Evolutionary conservation across 2,888 invertebrate genomes (phyloP).

Genomic region (Pachymerium ferrugineum): DNA sequence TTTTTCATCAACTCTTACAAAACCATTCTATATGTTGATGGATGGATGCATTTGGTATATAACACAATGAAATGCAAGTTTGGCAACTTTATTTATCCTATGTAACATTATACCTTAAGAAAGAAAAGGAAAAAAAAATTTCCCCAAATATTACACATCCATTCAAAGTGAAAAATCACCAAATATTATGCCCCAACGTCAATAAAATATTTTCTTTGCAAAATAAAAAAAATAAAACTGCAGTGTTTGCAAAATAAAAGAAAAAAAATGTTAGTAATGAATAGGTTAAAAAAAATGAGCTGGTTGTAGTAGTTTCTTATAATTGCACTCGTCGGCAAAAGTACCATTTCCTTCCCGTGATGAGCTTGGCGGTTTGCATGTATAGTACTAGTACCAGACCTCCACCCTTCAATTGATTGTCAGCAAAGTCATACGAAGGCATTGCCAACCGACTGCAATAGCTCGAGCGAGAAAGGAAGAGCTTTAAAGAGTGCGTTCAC

Average conservation of each 20-base stretch:
- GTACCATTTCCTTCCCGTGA: background rate
- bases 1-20: too few species aligned
- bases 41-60: background rate
- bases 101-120: background rate
- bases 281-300: background rate
- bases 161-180: too few species aligned
- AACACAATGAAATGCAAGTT: background rate
- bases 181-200: too few species aligned
- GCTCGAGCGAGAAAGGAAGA: background rate
- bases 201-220: too few species aligned
- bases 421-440: background rate
- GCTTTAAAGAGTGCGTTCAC: conserved; percentile 20
- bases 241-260: background rate
- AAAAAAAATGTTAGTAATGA: too few species aligned
- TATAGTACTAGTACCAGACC: background rate
- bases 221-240: too few species aligned
- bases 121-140: too few species aligned
- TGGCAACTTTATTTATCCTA: background rate
- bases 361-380: background rate
- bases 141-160: too few species aligned
- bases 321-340: background rate
- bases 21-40: background rate
- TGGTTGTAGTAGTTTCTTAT: background rate
- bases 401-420: conserved; percentile 2
- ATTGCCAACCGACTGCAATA: background rate